Evolutionary conservation across 92 coral and sea anemone species (phyloP).

Genomic region (Paragorgia papillata): DNA sequence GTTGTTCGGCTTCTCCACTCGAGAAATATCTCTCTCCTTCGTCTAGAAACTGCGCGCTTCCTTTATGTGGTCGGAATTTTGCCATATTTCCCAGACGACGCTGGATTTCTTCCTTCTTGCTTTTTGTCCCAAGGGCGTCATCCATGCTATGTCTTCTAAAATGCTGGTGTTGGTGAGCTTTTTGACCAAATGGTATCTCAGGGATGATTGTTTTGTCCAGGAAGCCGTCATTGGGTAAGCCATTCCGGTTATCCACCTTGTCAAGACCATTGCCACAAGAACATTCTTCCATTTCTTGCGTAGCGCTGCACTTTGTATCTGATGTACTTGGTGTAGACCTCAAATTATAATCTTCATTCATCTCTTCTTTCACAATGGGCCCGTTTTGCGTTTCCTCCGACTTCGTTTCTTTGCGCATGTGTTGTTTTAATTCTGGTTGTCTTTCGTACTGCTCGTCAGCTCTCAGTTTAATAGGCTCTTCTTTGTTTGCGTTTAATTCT

Average conservation of each 20-base stretch:
- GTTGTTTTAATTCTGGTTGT: background rate
- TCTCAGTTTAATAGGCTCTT: slow-evolving; percentile 9
- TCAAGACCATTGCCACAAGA: background rate
- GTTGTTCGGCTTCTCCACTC: slow-evolving; percentile 46
- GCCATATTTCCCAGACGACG: slow-evolving; percentile 32
- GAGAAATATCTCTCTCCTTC: slow-evolving; percentile 45
- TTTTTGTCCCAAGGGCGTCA: background rate
- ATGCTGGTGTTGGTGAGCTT: slow-evolving; percentile 2
- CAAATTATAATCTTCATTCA: no score
- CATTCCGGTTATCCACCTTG: background rate
- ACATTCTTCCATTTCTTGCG: background rate
- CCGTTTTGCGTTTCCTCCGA: background rate
- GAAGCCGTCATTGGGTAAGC: background rate
- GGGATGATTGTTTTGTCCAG: background rate
- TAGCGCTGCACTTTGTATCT: background rate
- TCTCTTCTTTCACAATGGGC: background rate
- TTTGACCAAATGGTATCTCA: background rate
- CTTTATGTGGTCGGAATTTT: slow-evolving; percentile 17
- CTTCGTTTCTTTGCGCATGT: background rate
- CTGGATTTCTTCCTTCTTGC: slow-evolving; percentile 35
- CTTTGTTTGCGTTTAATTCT: background rate
- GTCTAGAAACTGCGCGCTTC: slow-evolving; percentile 12
- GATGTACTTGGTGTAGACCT: no score
- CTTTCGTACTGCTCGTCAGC: background rate
- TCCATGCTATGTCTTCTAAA: slow-evolving; percentile 11